Evolutionary conservation across 2,888 invertebrate genomes (phyloP).

Genomic region (Penaeus monodon): DNA sequence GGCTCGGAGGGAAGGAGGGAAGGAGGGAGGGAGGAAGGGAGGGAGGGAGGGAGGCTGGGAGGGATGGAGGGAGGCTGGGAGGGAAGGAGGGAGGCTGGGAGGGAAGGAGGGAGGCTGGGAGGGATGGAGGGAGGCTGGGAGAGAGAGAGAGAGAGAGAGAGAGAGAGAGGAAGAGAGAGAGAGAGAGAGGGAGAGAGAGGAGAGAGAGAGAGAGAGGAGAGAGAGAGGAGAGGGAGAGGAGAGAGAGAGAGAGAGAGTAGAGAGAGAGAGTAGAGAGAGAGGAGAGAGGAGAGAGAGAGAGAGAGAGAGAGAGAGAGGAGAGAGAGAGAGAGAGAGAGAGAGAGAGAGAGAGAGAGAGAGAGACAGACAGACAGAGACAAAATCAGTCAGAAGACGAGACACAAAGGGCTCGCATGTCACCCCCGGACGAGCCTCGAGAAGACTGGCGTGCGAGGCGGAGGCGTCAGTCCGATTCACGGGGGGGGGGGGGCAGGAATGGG

Average conservation of each 20-base stretch:
- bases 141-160: background rate
- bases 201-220: constrained; percentile 21
- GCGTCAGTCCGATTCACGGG: too few relatives aligned
- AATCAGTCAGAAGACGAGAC: background rate
- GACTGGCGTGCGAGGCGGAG: too few relatives aligned
- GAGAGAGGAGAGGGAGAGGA: constrained; percentile 12
- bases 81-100: background rate
- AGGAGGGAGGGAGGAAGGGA: too few relatives aligned
- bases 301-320: constrained; percentile 16
- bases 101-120: too few relatives aligned
- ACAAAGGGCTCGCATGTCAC: background rate
- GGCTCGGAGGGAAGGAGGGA: too few relatives aligned
- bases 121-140: too few relatives aligned
- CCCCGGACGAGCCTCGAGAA: too few relatives aligned
- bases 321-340: constrained; percentile 11
- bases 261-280: background rate
- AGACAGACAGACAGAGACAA: too few relatives aligned
- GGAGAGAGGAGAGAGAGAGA: constrained; percentile 4
- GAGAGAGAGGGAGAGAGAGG: constrained; percentile 21
- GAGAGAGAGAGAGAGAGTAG: background rate
- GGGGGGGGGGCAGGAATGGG: too few relatives aligned
- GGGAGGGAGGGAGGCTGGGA: too few relatives aligned
- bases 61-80: too few relatives aligned
- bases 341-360: background rate
- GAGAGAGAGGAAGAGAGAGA: background rate